phyloP scores from a whole-genome alignment of 2,113 vertebrate genomes.

The Upupa epops region DNA sequence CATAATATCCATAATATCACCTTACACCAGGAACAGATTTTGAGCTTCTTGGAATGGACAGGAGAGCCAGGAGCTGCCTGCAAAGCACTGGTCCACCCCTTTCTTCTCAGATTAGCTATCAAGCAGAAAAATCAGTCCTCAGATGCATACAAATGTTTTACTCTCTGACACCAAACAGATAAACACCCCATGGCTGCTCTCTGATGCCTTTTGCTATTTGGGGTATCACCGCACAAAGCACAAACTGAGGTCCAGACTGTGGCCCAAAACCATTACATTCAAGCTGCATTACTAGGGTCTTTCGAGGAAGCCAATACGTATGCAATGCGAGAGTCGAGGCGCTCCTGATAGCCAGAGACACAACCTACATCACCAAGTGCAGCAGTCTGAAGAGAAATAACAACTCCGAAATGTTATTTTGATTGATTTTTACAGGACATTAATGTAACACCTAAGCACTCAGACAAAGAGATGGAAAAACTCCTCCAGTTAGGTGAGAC shows the following conservation, averaged over 20 bases:
- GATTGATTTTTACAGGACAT: slow-evolving; percentile 6
- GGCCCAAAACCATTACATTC: not conserved
- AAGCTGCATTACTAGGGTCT: not conserved
- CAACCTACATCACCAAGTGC: not conserved
- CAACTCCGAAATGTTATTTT: not conserved
- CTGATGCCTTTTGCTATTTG: not conserved
- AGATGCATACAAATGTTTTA: not conserved
- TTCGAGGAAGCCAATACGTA: not conserved
- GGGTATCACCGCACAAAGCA: not conserved
- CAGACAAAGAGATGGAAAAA: not conserved
- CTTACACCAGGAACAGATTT: not conserved
- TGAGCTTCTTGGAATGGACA: not conserved
- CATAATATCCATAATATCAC: not conserved
- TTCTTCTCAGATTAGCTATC: not conserved
- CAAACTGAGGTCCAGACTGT: not conserved
- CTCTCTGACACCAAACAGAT: not conserved
- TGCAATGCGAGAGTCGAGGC: not conserved
- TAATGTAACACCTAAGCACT: not conserved
- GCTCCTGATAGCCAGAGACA: not conserved
- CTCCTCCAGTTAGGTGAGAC: not conserved
- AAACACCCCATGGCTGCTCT: not conserved
- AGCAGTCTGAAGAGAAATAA: not conserved
- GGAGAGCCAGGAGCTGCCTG: not conserved
- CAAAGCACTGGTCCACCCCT: not conserved
- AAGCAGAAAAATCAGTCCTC: not conserved